A percentile compares a stretch with the other conserved stretches of the same genome.
phyloP scores from a whole-genome alignment of 2,113 vertebrate genomes.

The mouse (Mus musculus) region DNA sequence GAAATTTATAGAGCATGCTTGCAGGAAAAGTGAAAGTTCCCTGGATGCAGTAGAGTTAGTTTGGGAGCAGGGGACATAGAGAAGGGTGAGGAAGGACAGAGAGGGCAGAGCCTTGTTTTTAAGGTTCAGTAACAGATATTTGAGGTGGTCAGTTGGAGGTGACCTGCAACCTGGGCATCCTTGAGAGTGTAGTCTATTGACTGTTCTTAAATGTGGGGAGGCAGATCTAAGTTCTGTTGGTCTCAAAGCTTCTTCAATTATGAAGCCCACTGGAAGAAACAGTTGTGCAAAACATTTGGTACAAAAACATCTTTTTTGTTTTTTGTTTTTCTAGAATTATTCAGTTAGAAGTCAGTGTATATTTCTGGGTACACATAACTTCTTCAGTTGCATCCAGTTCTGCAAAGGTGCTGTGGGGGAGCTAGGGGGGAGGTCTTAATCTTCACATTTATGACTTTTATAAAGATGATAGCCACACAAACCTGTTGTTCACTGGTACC shows the following conservation, averaged over 20 bases:
- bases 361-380: constrained; percentile 40
- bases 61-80: not conserved
- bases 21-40: not conserved
- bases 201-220: not conserved
- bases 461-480: not conserved
- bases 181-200: not conserved
- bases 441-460: not conserved
- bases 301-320: not conserved
- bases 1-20: not conserved
- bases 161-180: not conserved
- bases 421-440: not conserved
- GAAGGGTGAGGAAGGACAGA: not conserved
- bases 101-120: not conserved
- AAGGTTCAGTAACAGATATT: not conserved
- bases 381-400: not conserved
- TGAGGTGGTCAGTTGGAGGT: not conserved
- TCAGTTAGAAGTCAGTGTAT: constrained; percentile 59
- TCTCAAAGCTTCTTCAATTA: not conserved
- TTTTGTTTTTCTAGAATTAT: constrained; percentile 37
- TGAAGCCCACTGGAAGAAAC: constrained; percentile 15
- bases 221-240: not conserved
- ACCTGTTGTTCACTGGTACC: not conserved
- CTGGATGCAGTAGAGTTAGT: not conserved
- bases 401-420: not conserved
- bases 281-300: constrained; percentile 43